Conservation (phyloP, 2,888 invertebrate genomes). For the Dione juno region DNA sequence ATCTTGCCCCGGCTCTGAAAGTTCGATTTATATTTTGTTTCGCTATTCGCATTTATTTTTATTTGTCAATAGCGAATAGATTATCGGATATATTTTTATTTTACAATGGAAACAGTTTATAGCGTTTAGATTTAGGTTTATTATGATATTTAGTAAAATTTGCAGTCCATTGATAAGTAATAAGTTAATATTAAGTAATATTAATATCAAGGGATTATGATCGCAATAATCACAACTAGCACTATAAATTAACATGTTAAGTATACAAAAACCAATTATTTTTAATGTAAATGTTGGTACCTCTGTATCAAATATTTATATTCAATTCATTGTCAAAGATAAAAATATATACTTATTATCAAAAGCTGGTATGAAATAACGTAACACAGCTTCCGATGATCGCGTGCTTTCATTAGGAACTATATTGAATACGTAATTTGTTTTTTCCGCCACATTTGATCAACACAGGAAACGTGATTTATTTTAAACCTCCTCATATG, state of each 20-base stretch:
- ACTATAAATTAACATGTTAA: too few relatives aligned
- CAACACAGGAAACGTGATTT: constrained; percentile 61
- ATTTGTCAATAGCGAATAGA: not conserved
- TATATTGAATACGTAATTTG: constrained; percentile 59
- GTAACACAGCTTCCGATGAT: constrained; percentile 60
- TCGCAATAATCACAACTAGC: too few relatives aligned
- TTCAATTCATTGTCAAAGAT: not conserved
- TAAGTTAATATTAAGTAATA: too few relatives aligned
- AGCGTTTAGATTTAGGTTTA: not conserved
- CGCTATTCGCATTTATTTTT: constrained; percentile 19
- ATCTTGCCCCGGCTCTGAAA: constrained; percentile 23
- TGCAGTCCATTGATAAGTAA: not conserved
- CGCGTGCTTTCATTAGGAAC: constrained; percentile 57
- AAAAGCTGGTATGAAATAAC: constrained; percentile 8
- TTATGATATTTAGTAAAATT: not conserved
- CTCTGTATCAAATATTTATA: not conserved
- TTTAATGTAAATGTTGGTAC: too few relatives aligned
- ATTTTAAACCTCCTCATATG: constrained; percentile 53
- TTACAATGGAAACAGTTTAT: not conserved
- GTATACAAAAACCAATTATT: too few relatives aligned
- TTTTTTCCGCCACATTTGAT: constrained; percentile 50
- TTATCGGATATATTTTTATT: not conserved
- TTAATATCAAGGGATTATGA: too few relatives aligned
- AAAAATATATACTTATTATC: not conserved
- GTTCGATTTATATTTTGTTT: constrained; percentile 34